These are phyloP conservation scores for Nymphalis polychloros DNA, from an alignment of 2,888 invertebrate genomes.

Conservation along the genomic window DNA sequence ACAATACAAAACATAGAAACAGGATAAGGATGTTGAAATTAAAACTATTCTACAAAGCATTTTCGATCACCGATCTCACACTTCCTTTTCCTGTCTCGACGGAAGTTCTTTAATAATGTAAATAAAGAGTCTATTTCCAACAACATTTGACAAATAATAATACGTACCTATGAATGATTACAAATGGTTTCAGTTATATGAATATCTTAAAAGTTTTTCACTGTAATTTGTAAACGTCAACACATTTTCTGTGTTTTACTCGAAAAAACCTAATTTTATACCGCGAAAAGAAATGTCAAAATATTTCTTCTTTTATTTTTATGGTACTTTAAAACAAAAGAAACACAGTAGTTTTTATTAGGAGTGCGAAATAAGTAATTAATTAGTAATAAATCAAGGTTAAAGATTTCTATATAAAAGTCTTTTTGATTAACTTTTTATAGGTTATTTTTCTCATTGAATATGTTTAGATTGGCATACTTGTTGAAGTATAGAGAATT, in stretches of 20 bases:
- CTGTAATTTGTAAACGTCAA: slow-evolving; percentile 44
- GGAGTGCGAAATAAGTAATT: not conserved
- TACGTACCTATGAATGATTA: slow-evolving; percentile 30
- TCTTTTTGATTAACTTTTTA: slow-evolving; percentile 18
- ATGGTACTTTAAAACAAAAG: not conserved
- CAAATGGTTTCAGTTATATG: slow-evolving; percentile 16
- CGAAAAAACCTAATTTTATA: slow-evolving; percentile 40
- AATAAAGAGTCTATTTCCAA: slow-evolving; percentile 29
- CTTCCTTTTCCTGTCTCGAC: slow-evolving; percentile 81
- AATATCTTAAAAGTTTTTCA: slow-evolving; percentile 33
- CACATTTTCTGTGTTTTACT: slow-evolving; percentile 39
- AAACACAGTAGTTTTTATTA: not conserved
- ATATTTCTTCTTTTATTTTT: slow-evolving; percentile 16
- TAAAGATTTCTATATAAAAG: slow-evolving; percentile 3
- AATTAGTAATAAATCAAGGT: not conserved
- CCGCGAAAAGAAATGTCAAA: slow-evolving; percentile 50
- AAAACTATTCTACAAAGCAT: slow-evolving; percentile 42
- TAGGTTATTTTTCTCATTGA: slow-evolving; percentile 29
- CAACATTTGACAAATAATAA: slow-evolving; percentile 17
- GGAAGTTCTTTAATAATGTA: slow-evolving; percentile 46
- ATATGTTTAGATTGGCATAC: slow-evolving; percentile 24
- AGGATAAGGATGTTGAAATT: slow-evolving; percentile 58
- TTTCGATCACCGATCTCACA: slow-evolving; percentile 65
- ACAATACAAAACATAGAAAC: slow-evolving; percentile 40
- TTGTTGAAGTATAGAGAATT: slow-evolving; percentile 18